These are phyloP conservation scores for Drosophila antonietae DNA, from an alignment of 2,888 invertebrate genomes.

Conservation along the genomic window DNA sequence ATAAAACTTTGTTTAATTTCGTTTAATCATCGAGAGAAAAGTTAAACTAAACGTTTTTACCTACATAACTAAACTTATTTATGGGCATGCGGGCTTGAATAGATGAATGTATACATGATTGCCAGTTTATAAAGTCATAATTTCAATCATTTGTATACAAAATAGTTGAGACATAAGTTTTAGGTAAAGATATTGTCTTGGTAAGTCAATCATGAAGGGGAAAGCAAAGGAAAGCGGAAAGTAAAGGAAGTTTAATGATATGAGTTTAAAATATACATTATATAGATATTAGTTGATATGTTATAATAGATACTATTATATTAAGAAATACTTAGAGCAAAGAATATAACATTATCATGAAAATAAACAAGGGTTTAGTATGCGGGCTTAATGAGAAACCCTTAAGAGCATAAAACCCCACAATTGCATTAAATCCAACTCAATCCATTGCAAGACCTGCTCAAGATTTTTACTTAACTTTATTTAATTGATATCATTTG, in stretches of 20 bases:
- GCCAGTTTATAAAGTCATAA: neutral
- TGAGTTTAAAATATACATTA: too few relatives aligned
- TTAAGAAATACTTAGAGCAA: too few relatives aligned
- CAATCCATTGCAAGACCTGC: neutral
- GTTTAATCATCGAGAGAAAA: neutral
- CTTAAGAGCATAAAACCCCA: neutral
- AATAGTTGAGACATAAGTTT: neutral
- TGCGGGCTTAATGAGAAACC: neutral
- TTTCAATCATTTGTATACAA: neutral
- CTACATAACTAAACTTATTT: neutral
- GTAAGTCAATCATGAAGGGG: neutral
- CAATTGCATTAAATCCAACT: constrained; percentile 2
- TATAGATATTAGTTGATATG: neutral
- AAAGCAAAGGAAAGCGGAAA: neutral
- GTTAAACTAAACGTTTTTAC: constrained; percentile 1
- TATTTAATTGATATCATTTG: constrained; percentile 43
- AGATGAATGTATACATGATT: neutral
- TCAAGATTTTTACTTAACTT: constrained; percentile 12
- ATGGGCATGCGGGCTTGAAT: neutral
- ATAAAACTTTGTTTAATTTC: neutral
- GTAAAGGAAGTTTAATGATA: neutral
- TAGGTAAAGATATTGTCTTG: neutral
- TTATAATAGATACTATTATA: neutral
- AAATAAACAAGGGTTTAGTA: neutral
- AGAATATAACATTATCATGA: neutral